phyloP scores from a whole-genome alignment of 2,797 vertebrate genomes.

The Miopithecus talapoin region DNA sequence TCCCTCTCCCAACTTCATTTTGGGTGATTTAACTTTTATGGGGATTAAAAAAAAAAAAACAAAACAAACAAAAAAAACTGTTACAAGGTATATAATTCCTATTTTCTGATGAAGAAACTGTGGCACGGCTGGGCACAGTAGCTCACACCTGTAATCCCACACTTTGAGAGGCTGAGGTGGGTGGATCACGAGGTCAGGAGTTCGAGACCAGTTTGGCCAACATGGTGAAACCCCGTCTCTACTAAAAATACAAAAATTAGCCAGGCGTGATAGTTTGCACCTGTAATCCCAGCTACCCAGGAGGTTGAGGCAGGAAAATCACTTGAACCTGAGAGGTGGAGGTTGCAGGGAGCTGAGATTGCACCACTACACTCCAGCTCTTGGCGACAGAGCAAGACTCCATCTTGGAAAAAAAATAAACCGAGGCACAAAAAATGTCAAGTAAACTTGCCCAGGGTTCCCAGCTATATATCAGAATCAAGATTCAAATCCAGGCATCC shows the following conservation, averaged over 20 bases:
- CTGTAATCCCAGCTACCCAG: not conserved
- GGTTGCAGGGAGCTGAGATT: not conserved
- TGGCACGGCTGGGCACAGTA: not conserved
- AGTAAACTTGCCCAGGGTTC: not conserved
- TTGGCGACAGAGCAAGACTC: not conserved
- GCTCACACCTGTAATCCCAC: not conserved
- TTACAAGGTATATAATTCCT: not conserved
- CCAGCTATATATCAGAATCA: not conserved
- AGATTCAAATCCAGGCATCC: not conserved
- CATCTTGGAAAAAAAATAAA: not conserved
- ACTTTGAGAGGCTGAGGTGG: not conserved
- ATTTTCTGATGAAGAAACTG: constrained; percentile 38
- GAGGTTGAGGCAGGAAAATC: not conserved
- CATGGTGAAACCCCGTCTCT: not conserved
- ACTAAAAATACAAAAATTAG: not conserved
- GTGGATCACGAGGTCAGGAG: not conserved
- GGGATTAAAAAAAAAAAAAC: not conserved
- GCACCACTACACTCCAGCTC: not conserved
- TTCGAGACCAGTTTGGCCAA: not conserved
- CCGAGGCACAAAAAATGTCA: not conserved
- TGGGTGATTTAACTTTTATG: not conserved
- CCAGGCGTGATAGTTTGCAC: not conserved
- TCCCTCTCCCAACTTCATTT: not conserved
- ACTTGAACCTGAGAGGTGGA: not conserved
- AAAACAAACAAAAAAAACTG: not conserved